phyloP scores from a whole-genome alignment of 2,113 vertebrate species.

The Pionites leucogaster region DNA sequence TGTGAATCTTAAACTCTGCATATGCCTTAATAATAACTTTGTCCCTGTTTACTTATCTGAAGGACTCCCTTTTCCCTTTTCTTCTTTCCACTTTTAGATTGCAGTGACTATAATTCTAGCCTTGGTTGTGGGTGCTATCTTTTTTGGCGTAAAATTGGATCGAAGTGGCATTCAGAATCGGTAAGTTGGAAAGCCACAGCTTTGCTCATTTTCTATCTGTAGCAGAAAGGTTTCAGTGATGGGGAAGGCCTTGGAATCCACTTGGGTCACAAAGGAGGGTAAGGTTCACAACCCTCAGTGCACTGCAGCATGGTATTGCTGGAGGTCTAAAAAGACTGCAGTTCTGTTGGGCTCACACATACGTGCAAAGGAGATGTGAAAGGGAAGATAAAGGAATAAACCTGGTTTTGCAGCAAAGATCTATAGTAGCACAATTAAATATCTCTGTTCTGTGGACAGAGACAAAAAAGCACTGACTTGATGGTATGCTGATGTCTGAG shows the following conservation, averaged over 20 bases:
- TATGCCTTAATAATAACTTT: not conserved
- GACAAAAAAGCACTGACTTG: not conserved
- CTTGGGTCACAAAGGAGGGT: not conserved
- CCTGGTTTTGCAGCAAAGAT: not conserved
- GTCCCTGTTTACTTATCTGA: not conserved
- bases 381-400: not conserved
- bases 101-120: constrained; percentile 40
- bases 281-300: not conserved
- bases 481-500: not conserved
- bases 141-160: constrained; percentile 61
- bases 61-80: not conserved
- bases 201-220: not conserved
- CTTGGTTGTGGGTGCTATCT: constrained; percentile 69
- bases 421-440: not conserved
- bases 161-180: constrained; percentile 69
- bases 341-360: not conserved
- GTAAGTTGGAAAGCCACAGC: constrained; percentile 12
- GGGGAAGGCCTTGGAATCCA: not conserved
- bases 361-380: not conserved
- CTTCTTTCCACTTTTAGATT: constrained; percentile 35
- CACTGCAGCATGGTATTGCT: not conserved
- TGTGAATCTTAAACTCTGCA: not conserved
- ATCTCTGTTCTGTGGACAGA: not conserved
- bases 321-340: not conserved
- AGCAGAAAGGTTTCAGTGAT: not conserved